phyloP scores from a whole-genome alignment of 2,113 vertebrate species.

The Sinocyclocheilus anshuiensis region DNA sequence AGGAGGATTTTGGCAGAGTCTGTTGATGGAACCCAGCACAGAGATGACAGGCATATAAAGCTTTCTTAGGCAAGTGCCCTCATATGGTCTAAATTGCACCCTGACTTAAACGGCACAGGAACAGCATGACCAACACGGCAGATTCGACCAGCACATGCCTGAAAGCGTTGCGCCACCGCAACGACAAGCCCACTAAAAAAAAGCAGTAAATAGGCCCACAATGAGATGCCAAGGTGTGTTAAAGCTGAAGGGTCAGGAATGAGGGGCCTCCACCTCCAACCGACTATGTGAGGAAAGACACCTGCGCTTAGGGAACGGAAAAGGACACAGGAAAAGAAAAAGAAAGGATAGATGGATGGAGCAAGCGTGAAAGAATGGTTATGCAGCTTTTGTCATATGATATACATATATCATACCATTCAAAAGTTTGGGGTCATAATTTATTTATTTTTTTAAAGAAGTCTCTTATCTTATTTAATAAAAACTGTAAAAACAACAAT shows the following conservation, averaged over 20 bases:
- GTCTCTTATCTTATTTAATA: background rate
- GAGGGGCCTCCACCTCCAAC: constrained; percentile 48
- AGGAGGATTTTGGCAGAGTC: background rate
- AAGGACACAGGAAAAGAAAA: too few species aligned
- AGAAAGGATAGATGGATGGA: background rate
- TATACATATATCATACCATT: too few species aligned
- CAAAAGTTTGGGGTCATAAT: too few species aligned
- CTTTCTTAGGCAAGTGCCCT: background rate
- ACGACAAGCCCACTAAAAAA: background rate
- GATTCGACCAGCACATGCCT: background rate
- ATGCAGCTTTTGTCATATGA: background rate
- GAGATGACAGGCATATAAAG: constrained; percentile 2
- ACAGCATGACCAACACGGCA: background rate
- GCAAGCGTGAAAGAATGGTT: background rate
- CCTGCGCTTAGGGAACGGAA: background rate
- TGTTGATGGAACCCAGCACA: background rate
- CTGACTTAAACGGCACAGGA: background rate
- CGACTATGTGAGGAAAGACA: constrained; percentile 11
- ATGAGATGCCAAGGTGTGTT: constrained; percentile 80
- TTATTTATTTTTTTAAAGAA: background rate
- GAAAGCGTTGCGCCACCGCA: background rate
- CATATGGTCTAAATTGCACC: constrained; percentile 13
- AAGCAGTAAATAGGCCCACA: constrained; percentile 74
- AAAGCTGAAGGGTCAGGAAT: constrained; percentile 68
- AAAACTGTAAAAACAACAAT: background rate